phyloP scores from a whole-genome alignment of 2,113 vertebrate genomes.

The Nesogale talazaci region DNA sequence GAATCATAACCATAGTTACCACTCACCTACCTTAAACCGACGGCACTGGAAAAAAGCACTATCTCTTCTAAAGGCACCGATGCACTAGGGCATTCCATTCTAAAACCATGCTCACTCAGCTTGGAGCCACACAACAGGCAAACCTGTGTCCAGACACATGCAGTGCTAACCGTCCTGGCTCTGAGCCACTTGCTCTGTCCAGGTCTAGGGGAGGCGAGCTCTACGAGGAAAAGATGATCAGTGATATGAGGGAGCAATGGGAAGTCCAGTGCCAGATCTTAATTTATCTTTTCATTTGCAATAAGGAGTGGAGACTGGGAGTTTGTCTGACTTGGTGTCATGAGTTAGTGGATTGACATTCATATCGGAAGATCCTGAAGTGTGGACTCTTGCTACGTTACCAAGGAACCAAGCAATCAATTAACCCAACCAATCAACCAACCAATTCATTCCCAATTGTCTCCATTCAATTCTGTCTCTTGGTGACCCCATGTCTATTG shows the following conservation, averaged over 20 bases:
- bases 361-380: background rate
- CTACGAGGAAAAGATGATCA: background rate
- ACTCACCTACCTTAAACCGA: background rate
- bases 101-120: background rate
- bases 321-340: too few relatives aligned
- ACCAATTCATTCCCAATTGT: too few relatives aligned
- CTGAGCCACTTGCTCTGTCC: background rate
- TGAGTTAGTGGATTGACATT: background rate
- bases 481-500: background rate
- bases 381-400: background rate
- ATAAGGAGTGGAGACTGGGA: background rate
- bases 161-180: background rate
- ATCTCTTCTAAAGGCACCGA: background rate
- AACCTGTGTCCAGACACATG: background rate
- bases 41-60: background rate
- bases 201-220: background rate
- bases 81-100: background rate
- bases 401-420: too few relatives aligned
- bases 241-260: background rate
- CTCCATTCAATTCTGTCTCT: background rate
- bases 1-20: background rate
- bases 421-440: too few relatives aligned
- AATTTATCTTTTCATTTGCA: fast-evolving
- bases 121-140: background rate
- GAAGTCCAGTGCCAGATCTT: background rate